Conservation (phyloP, 2,113 vertebrate species). For the Elaphurus davidianus region DNA sequence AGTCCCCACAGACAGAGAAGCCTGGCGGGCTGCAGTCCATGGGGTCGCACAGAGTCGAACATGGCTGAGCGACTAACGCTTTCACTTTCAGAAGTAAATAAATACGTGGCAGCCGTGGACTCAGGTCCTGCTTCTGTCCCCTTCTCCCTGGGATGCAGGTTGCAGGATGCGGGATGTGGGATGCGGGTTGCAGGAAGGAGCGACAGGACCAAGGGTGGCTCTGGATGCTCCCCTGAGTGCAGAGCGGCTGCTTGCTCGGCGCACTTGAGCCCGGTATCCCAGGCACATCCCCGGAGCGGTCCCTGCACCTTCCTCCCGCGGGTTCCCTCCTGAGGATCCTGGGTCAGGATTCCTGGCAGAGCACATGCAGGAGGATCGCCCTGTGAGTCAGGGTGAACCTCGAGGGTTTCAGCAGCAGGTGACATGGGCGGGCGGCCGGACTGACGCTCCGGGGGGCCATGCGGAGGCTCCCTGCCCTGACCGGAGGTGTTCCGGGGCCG, state of each 20-base stretch:
- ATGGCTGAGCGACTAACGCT: accelerated
- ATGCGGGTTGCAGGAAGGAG: not conserved
- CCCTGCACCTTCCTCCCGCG: accelerated
- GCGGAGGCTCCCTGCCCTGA: not conserved
- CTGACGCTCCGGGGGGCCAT: accelerated
- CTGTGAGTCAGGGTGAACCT: not conserved
- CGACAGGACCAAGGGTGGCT: not conserved
- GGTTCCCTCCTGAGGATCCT: not conserved
- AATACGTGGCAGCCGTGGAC: not conserved
- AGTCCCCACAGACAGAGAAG: not conserved
- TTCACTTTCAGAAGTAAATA: not conserved
- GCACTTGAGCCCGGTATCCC: not conserved
- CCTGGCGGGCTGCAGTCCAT: not conserved
- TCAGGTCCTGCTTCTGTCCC: accelerated
- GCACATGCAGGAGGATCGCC: too few relatives aligned
- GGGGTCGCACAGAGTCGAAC: not conserved
- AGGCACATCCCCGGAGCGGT: not conserved
- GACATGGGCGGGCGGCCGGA: not conserved
- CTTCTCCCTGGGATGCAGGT: not conserved
- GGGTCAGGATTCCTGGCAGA: not conserved
- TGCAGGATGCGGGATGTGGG: not conserved
- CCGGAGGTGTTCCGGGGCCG: not conserved
- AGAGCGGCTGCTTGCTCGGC: not conserved
- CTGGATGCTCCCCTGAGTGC: not conserved
- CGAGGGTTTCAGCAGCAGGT: not conserved